Base-by-base conservation (phyloP, 30 jellyfish, hydroid and myxozoan genomes). In the Pelagia noctiluca region DNA sequence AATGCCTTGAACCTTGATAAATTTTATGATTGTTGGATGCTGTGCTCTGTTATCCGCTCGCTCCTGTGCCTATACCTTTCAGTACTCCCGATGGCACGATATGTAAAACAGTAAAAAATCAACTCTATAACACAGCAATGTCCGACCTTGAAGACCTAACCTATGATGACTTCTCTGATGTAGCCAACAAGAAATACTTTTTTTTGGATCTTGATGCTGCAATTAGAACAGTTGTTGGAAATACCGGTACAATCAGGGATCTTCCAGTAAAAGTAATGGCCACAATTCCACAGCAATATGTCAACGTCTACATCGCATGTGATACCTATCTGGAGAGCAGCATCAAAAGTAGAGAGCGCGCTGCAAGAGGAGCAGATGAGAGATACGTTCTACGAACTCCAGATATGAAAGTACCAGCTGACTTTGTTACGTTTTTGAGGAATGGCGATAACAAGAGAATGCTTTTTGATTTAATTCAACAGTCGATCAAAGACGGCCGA, bases 401-500 rank as follows among this genome's bases (percentile, higher is more conserved):
- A 4, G 57, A 42, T 42, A 42, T 42, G 57, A 42, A 42, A 42
- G 57, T 42, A 42, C 57, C 57, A 42, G 57, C 57, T 42, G 57
- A 42, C 57, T 42, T 42, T 42, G 57, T 42, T 42, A 42, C 57
- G 57, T 42, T 42, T 42, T 42, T 42, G 57, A 42, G 16, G 57
- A 42, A 42, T 42, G 57, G 57, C 12, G 57, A 42, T 42, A 42
- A 42, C 57, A 42, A 42, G 57, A 42, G 16, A 42, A 42, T 42
- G 57, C 57, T 42, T 42, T 42, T 42, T 42, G 16, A 42, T 16
- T 16, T 42, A 16, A 42, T 42, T 42, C 57, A 42, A 42, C 30
- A 26, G 35, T 22, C 72, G 35, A 60, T 60, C 72, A 24, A 60
- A 60, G 72, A 60, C 30, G 72, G 23, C 34, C 72, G 72, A 26